A percentile compares a stretch with the other conserved stretches of the same genome.
Conservation (phyloP, 2,797 vertebrate genomes). For the Sebastolobus altivelis region DNA sequence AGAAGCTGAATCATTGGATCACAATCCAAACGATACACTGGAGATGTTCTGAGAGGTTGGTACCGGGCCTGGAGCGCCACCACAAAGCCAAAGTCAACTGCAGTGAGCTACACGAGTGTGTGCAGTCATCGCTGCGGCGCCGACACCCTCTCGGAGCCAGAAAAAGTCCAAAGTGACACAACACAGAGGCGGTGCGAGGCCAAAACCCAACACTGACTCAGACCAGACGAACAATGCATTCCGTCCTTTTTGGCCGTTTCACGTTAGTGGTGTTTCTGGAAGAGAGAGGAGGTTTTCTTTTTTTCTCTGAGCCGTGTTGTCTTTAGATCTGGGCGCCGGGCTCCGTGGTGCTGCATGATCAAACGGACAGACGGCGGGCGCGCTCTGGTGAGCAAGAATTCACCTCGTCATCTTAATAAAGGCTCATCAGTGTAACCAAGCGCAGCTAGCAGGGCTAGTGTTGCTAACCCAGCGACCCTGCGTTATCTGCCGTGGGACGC, state of each 20-base stretch:
- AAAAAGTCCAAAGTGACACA: constrained; percentile 63
- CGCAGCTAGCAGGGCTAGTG: constrained; percentile 52
- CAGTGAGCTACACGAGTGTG: constrained; percentile 6
- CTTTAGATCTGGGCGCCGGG: constrained; percentile 55
- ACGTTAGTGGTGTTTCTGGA: constrained; percentile 73
- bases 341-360: constrained; percentile 63
- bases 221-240: constrained; percentile 71
- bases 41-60: constrained; percentile 11
- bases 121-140: constrained; percentile 14
- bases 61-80: background rate
- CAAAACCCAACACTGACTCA: constrained; percentile 69
- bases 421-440: constrained; percentile 70
- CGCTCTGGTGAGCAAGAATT: constrained; percentile 79
- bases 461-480: constrained; percentile 55
- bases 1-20: constrained; percentile 34
- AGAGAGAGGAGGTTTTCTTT: constrained; percentile 46
- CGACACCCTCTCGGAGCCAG: constrained; percentile 28
- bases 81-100: constrained; percentile 37
- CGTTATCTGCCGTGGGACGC: constrained; percentile 60
- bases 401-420: constrained; percentile 82
- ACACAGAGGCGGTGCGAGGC: constrained; percentile 33
- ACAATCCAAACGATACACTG: constrained; percentile 39
- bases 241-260: constrained; percentile 57
- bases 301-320: constrained; percentile 60
- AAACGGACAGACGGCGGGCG: constrained; percentile 54